Conservation (phyloP, 2,113 vertebrate species). For the Cyanoderma ruficeps region DNA sequence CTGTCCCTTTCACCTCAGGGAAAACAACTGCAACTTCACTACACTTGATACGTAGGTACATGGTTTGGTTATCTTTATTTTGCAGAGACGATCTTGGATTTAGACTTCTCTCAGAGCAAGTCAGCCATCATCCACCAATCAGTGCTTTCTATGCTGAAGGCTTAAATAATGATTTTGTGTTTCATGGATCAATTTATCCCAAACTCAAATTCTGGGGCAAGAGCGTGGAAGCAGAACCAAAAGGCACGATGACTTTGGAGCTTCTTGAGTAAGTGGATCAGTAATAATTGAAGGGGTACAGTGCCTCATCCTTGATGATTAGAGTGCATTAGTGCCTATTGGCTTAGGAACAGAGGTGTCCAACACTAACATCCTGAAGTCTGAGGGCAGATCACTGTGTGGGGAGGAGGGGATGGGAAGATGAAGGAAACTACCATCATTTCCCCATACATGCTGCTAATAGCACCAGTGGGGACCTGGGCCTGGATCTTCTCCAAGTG, state of each 20-base stretch:
- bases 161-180: slow-evolving; percentile 89
- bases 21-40: not conserved
- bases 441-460: not conserved
- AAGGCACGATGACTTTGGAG: slow-evolving; percentile 95
- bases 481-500: not conserved
- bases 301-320: not conserved
- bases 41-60: accelerated
- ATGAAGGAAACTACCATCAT: not conserved
- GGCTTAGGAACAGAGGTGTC: not conserved
- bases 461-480: not conserved
- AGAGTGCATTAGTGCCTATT: not conserved
- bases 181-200: slow-evolving; percentile 97
- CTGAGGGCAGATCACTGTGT: not conserved
- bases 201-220: slow-evolving; percentile 99
- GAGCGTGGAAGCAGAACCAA: slow-evolving; percentile 96
- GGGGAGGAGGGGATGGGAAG: not conserved
- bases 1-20: not conserved
- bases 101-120: slow-evolving; percentile 94
- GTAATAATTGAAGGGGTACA: not conserved
- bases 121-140: slow-evolving; percentile 96
- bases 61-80: not conserved
- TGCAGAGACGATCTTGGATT: slow-evolving; percentile 95
- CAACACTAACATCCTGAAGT: not conserved
- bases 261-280: slow-evolving; percentile 87
- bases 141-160: slow-evolving; percentile 98